These are phyloP conservation scores for Canis aureus DNA, from an alignment of 2,113 vertebrate genomes.

Conservation along the genomic window DNA sequence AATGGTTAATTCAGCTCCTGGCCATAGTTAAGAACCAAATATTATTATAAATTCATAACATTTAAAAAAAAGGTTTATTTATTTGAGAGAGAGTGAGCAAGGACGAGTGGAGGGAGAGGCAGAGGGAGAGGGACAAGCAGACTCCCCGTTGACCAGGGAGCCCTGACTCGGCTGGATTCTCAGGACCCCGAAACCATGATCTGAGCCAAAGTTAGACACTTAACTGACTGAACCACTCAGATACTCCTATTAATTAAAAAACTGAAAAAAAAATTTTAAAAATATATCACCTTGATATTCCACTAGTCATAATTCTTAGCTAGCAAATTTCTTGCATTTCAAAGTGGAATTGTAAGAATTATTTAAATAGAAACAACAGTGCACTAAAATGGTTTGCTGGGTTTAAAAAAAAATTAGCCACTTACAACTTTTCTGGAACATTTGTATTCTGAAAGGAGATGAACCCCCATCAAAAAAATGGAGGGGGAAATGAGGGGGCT, in stretches of 20 bases:
- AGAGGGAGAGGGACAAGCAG: neutral
- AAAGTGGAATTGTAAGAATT: neutral
- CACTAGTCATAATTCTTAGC: neutral
- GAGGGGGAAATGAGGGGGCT: no score
- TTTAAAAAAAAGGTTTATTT: neutral
- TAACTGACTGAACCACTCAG: neutral
- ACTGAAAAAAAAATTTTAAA: neutral
- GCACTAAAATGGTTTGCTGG: neutral
- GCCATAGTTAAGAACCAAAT: neutral
- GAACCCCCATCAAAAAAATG: neutral
- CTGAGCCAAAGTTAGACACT: neutral
- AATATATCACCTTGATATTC: neutral
- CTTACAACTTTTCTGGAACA: neutral
- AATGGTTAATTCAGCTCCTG: neutral
- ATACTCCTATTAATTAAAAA: neutral
- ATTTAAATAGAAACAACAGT: neutral
- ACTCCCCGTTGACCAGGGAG: neutral
- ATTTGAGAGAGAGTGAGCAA: neutral
- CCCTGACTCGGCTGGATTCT: neutral
- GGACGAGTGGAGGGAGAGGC: neutral
- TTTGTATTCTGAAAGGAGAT: constrained; percentile 42
- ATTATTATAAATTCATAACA: neutral
- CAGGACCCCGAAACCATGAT: neutral
- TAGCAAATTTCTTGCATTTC: neutral
- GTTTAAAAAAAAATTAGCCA: neutral